Percentiles rank a stretch among this genome's conserved stretches.
Conservation (phyloP, 2,888 invertebrate genomes). For the Laspeyria flexula region DNA sequence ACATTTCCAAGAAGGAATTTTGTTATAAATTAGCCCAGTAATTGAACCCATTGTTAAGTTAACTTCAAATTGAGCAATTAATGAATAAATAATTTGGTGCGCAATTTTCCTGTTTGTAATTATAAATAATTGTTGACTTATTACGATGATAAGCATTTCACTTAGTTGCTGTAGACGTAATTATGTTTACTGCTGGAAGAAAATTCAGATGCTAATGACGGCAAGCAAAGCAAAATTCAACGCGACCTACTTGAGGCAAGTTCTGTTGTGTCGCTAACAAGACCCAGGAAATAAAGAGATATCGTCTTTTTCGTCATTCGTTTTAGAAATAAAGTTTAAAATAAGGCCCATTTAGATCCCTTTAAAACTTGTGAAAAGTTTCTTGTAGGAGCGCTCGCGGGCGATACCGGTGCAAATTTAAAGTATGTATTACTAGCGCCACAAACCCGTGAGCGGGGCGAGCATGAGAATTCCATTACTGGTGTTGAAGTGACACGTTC, state of each 20-base stretch:
- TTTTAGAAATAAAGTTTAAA: constrained; percentile 58
- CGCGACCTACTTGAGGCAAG: constrained; percentile 19
- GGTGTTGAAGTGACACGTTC: constrained; percentile 72
- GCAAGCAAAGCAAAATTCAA: constrained; percentile 13
- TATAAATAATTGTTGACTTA: constrained; percentile 1
- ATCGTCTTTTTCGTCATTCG: constrained; percentile 32
- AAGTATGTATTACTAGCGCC: constrained; percentile 80
- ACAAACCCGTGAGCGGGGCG: constrained; percentile 73
- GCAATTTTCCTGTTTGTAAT: background rate
- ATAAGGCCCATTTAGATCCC: constrained; percentile 73
- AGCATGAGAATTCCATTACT: constrained; percentile 85
- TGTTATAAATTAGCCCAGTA: background rate
- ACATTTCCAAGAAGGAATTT: background rate
- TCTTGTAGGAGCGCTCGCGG: constrained; percentile 70
- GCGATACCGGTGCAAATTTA: constrained; percentile 81
- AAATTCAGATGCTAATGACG: constrained; percentile 9
- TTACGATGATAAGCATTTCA: background rate
- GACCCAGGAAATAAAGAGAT: constrained; percentile 29
- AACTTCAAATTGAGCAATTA: background rate
- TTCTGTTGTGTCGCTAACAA: constrained; percentile 26
- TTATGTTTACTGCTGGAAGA: constrained; percentile 7
- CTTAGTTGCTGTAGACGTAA: background rate
- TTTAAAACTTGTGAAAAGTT: constrained; percentile 73
- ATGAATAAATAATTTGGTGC: background rate
- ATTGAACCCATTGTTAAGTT: background rate